Conservation (phyloP, 2,797 vertebrate species). For the Holocentrus rufus region DNA sequence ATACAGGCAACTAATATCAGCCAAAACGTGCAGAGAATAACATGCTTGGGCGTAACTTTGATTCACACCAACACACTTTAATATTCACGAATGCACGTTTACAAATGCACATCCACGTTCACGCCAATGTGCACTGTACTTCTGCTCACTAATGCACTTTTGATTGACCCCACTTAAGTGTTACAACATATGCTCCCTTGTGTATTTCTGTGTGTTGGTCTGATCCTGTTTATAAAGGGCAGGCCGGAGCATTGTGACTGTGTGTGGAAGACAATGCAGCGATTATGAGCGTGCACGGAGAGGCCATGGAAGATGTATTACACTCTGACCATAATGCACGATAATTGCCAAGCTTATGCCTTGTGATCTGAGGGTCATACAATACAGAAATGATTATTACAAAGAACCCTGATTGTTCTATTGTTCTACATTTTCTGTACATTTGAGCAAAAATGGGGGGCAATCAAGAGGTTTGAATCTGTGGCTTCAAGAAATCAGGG, state of each 20-base stretch:
- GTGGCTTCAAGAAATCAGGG: background rate
- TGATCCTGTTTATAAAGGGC: slow-evolving; percentile 9
- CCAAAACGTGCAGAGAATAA: background rate
- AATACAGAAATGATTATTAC: too few relatives aligned
- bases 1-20: background rate
- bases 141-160: background rate
- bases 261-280: background rate
- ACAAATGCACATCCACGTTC: slow-evolving; percentile 8
- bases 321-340: background rate
- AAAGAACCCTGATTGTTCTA: background rate
- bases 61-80: background rate
- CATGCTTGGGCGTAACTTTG: background rate
- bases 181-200: background rate
- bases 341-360: background rate
- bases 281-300: background rate
- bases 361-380: too few relatives aligned
- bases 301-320: background rate
- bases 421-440: background rate
- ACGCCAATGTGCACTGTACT: background rate
- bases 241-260: background rate
- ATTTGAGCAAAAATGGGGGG: background rate
- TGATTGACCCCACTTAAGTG: background rate
- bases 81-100: background rate
- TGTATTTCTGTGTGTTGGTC: background rate
- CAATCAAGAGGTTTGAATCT: background rate